phyloP scores from a whole-genome alignment of 2,113 vertebrate genomes.

The Thalassoma bifasciatum region DNA sequence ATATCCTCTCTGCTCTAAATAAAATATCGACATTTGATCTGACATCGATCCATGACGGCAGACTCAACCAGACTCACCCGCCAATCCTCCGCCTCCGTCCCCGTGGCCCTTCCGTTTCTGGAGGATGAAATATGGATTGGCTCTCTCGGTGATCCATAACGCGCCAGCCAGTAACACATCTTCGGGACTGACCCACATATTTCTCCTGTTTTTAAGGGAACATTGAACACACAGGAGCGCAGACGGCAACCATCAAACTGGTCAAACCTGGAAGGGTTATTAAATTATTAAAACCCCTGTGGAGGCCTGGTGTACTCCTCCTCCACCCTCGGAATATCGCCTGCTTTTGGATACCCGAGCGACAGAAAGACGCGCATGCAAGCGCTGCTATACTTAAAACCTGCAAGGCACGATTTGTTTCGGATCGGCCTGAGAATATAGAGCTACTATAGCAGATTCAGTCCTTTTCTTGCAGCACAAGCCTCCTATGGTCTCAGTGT shows the following conservation, averaged over 20 bases:
- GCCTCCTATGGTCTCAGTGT: not conserved
- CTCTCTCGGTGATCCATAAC: constrained; percentile 95
- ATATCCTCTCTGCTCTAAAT: not conserved
- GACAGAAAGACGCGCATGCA: constrained; percentile 5
- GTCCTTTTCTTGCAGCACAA: not conserved
- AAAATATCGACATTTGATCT: not conserved
- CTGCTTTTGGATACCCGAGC: constrained; percentile 4
- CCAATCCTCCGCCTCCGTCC: constrained; percentile 89
- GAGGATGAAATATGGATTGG: constrained; percentile 97
- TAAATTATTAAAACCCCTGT: constrained; percentile 4
- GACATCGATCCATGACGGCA: not conserved
- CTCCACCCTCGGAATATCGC: not conserved
- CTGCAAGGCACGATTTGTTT: not conserved
- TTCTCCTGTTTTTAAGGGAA: constrained; percentile 42
- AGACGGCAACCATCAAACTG: constrained; percentile 21
- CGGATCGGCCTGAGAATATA: constrained; percentile 31
- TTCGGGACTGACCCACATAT: constrained; percentile 97
- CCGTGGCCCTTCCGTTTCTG: constrained; percentile 96
- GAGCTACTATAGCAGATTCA: constrained; percentile 6
- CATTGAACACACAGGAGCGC: constrained; percentile 69
- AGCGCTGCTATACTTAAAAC: constrained; percentile 56
- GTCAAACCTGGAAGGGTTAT: constrained; percentile 3
- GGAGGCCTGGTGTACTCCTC: constrained; percentile 15
- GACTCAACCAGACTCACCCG: constrained; percentile 76
- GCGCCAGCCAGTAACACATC: constrained; percentile 96